A percentile compares a stretch with the other conserved stretches of the same genome.
Conservation (phyloP, 2,113 vertebrate species). For the Pithys albifrons region DNA sequence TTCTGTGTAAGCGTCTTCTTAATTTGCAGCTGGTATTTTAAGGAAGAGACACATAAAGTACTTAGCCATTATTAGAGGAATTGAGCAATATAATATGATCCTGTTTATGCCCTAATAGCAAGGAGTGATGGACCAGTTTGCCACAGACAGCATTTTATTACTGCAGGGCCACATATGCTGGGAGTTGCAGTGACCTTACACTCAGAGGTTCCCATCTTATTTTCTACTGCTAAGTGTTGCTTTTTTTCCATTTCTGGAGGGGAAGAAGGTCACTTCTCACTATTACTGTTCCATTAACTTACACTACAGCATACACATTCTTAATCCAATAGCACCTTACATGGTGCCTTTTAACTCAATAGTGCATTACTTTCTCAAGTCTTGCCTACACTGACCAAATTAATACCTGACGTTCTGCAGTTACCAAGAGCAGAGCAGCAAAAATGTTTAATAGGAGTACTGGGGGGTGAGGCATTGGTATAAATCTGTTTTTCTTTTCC, state of each 20-base stretch:
- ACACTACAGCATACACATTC: slow-evolving; percentile 35
- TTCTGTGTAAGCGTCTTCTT: neutral
- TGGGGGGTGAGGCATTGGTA: neutral
- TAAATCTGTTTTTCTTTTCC: neutral
- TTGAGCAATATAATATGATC: neutral
- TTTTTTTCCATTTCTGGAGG: slow-evolving; percentile 66
- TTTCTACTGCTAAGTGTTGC: slow-evolving; percentile 63
- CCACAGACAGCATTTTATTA: slow-evolving; percentile 57
- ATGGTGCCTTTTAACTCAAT: slow-evolving; percentile 26
- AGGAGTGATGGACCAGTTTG: neutral
- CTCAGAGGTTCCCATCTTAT: slow-evolving; percentile 64
- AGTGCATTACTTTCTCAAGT: slow-evolving; percentile 28
- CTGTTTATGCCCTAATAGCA: slow-evolving; percentile 9
- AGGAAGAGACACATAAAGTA: neutral
- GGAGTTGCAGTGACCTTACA: slow-evolving; percentile 49
- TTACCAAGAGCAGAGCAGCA: neutral
- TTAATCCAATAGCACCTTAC: slow-evolving; percentile 46
- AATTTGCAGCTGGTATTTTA: slow-evolving; percentile 8
- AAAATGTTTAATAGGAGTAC: neutral
- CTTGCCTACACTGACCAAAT: slow-evolving; percentile 14
- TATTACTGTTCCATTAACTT: slow-evolving; percentile 69
- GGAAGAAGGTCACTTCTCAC: slow-evolving; percentile 66
- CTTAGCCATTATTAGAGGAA: slow-evolving; percentile 27
- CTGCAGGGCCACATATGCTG: slow-evolving; percentile 37
- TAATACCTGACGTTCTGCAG: slow-evolving; percentile 18